Evolutionary conservation across 2,797 vertebrate species (phyloP).

Genomic region (Pygocentrus nattereri): DNA sequence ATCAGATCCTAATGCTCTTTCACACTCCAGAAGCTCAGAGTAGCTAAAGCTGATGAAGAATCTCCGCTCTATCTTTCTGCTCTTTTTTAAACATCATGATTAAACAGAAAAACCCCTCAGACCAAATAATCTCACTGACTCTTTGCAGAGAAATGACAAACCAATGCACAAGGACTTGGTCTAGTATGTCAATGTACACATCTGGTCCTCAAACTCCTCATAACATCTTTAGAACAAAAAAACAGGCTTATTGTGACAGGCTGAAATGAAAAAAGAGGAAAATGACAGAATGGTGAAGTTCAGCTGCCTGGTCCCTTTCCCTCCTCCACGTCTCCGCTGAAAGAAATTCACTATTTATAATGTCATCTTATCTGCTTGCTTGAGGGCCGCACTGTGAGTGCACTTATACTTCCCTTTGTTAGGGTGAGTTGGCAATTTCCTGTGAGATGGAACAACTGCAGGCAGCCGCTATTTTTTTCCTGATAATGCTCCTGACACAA

Average conservation of each 20-base stretch:
- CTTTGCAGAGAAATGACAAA: background rate
- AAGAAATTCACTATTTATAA: slow-evolving; percentile 88
- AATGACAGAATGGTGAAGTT: slow-evolving; percentile 75
- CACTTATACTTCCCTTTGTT: slow-evolving; percentile 98
- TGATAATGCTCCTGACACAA: slow-evolving; percentile 94
- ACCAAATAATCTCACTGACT: background rate
- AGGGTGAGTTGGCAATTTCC: slow-evolving; percentile 98
- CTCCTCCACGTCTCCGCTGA: slow-evolving; percentile 77
- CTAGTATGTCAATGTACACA: slow-evolving; percentile 12
- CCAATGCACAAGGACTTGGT: background rate
- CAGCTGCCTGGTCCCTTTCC: slow-evolving; percentile 80
- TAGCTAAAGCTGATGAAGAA: background rate
- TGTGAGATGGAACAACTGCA: slow-evolving; percentile 91
- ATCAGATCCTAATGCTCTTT: background rate
- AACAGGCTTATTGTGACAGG: slow-evolving; percentile 45
- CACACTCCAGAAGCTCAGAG: background rate
- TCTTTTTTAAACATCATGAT: background rate
- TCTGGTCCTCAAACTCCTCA: slow-evolving; percentile 39
- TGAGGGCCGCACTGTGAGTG: slow-evolving; percentile 89
- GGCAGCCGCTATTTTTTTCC: slow-evolving; percentile 87
- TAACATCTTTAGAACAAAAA: background rate
- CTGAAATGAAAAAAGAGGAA: slow-evolving; percentile 52
- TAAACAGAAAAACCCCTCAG: background rate
- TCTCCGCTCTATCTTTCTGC: background rate
- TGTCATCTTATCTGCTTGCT: slow-evolving; percentile 94